A percentile compares a stretch with the other conserved stretches of the same genome.
Evolutionary conservation across 2,888 invertebrate genomes (phyloP).

Genomic region (Leucophenga montana): DNA sequence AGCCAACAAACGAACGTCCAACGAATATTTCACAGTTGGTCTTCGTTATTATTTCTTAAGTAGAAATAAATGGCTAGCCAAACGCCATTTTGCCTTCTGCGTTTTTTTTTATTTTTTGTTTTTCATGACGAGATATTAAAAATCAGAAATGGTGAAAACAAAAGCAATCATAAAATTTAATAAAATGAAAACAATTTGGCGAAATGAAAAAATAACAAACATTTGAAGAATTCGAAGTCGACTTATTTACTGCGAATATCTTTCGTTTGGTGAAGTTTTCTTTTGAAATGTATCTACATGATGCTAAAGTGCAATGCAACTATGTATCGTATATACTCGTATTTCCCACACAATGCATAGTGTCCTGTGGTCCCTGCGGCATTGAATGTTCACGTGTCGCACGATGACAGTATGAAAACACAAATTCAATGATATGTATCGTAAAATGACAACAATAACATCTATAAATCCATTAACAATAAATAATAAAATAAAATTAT

Average conservation of each 20-base stretch:
- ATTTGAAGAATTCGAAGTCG: conserved; percentile 27
- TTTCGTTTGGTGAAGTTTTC: too few species aligned
- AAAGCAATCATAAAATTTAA: conserved; percentile 66
- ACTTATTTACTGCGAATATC: not conserved
- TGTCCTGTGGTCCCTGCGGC: not conserved
- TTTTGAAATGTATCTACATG: too few species aligned
- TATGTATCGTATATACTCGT: not conserved
- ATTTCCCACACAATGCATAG: conserved; percentile 42
- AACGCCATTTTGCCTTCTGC: conserved; percentile 48
- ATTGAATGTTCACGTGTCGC: conserved; percentile 14
- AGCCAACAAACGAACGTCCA: not conserved
- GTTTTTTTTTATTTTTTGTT: too few species aligned
- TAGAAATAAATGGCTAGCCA: conserved; percentile 43
- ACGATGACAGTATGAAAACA: conserved; percentile 43
- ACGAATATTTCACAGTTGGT: conserved; percentile 11
- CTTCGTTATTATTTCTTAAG: not conserved
- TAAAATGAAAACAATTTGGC: conserved; percentile 72
- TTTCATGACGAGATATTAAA: conserved; percentile 62
- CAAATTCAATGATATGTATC: conserved; percentile 37
- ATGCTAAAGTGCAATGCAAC: too few species aligned
- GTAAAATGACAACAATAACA: conserved; percentile 51
- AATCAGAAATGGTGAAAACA: conserved; percentile 49
- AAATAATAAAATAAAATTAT: conserved; percentile 63
- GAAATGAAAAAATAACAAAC: conserved; percentile 72
- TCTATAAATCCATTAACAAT: conserved; percentile 70